Evolutionary conservation across 2,113 vertebrate genomes (phyloP), one percentile per base, ranked within the genome.

Genomic region (Parotia lawesii): DNA sequence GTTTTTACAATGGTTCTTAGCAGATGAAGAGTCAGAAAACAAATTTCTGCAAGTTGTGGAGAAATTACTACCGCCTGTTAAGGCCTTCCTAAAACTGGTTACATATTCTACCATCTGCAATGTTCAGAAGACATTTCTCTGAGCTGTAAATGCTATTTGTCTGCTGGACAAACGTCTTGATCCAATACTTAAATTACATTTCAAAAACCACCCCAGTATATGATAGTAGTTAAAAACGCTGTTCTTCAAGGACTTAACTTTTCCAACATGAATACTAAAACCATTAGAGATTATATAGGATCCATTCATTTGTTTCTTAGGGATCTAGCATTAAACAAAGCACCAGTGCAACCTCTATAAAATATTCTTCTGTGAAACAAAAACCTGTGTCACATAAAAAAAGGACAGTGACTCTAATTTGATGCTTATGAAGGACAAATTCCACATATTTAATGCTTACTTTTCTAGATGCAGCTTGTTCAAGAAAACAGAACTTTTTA

Each of bases 11-110:
- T 73, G 27, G 80, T 81, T 84, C 57, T 81, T 80, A 92, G 81
- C 54, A 92, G 86, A 87, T 65, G 86, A 85, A 87, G 85, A 92
- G 62, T 85, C 83, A 90, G 83, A 94, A 95, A 93, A 93, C 56
- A 87, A 91, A 94, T 79, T 95, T 72, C 71, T 92, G 29, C 71
- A 82, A 89, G 90, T 87, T 92, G 47, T 57, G 37, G 71, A 85
- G 47, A 79, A 95, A 75, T 75, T 54, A 72, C 58, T 50, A 76
- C 37, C 89, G 51, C 25, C 66, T 10, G 2, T 61, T 84, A 87
- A 92, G 60, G 28, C 56, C 67, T 71, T 89, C 23, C 50, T 69
- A 69, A 91, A 91, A 91, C 51, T 83, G 25, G 27, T 88, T 95
- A 54, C 62, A 50, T 80, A 79, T 87, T 95, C 60, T 77, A 62